Conservation (phyloP, 1,140 invertebrate genomes). For the Rhagoletis pomonella region DNA sequence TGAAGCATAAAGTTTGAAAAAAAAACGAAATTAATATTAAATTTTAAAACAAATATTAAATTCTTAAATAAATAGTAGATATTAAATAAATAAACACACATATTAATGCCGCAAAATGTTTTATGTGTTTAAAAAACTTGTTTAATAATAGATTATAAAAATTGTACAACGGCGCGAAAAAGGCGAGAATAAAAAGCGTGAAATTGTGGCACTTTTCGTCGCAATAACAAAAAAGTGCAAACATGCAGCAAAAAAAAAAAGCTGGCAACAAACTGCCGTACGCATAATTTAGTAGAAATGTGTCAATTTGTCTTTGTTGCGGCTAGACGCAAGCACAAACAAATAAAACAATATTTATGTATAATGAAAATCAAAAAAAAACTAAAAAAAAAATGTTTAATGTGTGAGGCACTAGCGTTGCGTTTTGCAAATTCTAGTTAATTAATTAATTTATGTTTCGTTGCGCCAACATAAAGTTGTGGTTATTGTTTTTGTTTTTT, state of each 20-base stretch:
- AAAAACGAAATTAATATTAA: conserved; percentile 7
- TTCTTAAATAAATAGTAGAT: too few relatives aligned
- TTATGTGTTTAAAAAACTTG: too few relatives aligned
- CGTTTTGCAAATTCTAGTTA: conserved; percentile 28
- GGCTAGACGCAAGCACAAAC: neutral
- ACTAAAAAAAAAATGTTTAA: neutral
- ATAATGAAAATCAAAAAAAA: neutral
- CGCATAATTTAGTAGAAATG: neutral
- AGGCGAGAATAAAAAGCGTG: neutral
- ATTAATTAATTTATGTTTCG: conserved; percentile 15
- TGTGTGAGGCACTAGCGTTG: neutral
- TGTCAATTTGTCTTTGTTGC: conserved; percentile 29
- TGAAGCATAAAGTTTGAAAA: neutral
- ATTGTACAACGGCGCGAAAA: neutral
- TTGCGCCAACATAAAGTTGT: neutral
- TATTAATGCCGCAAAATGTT: too few relatives aligned
- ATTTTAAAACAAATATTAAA: neutral
- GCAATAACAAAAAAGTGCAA: neutral
- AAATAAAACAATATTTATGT: neutral
- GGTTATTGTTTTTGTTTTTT: neutral
- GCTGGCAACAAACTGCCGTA: neutral
- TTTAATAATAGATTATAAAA: neutral
- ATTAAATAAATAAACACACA: too few relatives aligned
- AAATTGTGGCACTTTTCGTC: neutral
- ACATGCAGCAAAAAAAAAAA: neutral